Evolutionary conservation across 2,888 invertebrate species (phyloP).

Genomic region (Polyommatus iphigenia): DNA sequence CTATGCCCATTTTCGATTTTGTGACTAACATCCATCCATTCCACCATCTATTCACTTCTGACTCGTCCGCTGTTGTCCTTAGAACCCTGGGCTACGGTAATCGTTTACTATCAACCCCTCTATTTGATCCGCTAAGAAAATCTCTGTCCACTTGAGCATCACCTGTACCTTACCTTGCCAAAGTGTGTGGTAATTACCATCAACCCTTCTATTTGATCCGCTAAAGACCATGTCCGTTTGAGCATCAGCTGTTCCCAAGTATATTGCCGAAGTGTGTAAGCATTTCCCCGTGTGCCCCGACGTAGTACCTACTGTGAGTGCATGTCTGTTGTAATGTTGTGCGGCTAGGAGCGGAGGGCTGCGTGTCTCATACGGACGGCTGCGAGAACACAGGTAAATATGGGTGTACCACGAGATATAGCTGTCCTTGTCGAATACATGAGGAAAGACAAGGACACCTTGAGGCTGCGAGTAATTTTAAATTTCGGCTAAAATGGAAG

Average conservation of each 20-base stretch:
- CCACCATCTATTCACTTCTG: no score
- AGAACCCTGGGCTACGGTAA: no score
- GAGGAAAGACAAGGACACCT: background rate
- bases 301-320: slow-evolving; percentile 56
- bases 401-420: background rate
- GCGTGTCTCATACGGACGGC: slow-evolving; percentile 95
- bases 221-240: background rate
- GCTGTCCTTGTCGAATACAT: background rate
- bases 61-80: no score
- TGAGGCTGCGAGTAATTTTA: background rate
- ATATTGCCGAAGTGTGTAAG: slow-evolving; percentile 48
- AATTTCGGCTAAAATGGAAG: background rate
- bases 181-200: no score
- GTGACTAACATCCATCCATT: no score
- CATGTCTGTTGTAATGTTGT: slow-evolving; percentile 84
- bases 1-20: no score
- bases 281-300: slow-evolving; percentile 46
- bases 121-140: no score
- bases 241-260: background rate
- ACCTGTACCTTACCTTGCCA: no score
- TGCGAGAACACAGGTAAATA: slow-evolving; percentile 94
- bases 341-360: slow-evolving; percentile 91
- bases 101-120: no score
- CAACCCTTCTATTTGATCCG: no score
- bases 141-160: background rate